Percentiles rank a stretch among this genome's conserved stretches.
Conservation (phyloP, 2,113 vertebrate species). For the Dicentrarchus labrax region DNA sequence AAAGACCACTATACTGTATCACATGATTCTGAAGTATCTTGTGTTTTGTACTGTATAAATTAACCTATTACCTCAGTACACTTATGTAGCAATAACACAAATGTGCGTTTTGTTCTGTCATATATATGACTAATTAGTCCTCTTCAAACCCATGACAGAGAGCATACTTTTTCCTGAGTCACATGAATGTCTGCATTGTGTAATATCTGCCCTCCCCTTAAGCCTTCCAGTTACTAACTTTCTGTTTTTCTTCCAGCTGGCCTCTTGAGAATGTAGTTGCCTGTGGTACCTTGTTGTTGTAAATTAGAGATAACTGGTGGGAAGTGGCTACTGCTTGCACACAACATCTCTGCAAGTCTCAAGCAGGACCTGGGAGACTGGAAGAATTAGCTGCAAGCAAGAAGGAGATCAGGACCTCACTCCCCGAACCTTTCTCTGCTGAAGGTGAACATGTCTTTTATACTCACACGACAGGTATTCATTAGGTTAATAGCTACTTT, state of each 20-base stretch:
- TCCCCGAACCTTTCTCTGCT: slow-evolving; percentile 56
- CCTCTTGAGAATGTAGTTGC: slow-evolving; percentile 46
- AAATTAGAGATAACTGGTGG: slow-evolving; percentile 76
- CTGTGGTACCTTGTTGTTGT: slow-evolving; percentile 60
- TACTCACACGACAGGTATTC: slow-evolving; percentile 78
- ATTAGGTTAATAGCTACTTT: slow-evolving; percentile 67
- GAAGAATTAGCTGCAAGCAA: slow-evolving; percentile 5
- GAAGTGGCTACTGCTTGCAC: slow-evolving; percentile 52
- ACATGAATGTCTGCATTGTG: slow-evolving; percentile 75
- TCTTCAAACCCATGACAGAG: slow-evolving; percentile 65
- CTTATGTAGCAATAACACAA: background rate
- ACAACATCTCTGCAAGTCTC: slow-evolving; percentile 33
- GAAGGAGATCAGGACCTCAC: slow-evolving; percentile 39
- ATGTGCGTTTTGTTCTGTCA: background rate
- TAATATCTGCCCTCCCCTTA: slow-evolving; percentile 47
- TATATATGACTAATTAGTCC: background rate
- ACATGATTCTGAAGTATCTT: background rate
- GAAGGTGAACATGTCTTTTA: slow-evolving; percentile 85
- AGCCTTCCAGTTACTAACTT: slow-evolving; percentile 39
- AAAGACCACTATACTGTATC: background rate
- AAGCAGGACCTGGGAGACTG: slow-evolving; percentile 33
- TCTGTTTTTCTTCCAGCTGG: slow-evolving; percentile 45
- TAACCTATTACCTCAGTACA: too few species aligned
- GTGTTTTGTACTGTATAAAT: background rate
- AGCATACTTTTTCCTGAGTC: slow-evolving; percentile 41